Evolutionary conservation across 1,140 invertebrate genomes (phyloP).

Genomic region (Lasioglossum baleicum): DNA sequence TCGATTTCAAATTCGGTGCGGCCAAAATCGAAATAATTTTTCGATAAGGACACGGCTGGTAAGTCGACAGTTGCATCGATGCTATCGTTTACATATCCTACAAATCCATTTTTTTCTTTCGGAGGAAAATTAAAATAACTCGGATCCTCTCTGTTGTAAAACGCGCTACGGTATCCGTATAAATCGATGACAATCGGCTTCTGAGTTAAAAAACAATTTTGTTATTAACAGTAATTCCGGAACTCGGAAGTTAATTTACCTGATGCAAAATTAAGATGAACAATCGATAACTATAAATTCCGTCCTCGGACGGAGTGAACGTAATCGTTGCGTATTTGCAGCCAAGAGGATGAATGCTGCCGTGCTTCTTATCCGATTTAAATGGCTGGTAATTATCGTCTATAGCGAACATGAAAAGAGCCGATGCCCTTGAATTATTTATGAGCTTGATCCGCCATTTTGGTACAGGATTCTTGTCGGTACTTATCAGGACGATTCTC

Average conservation of each 20-base stretch:
- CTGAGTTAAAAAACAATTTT: constrained; percentile 44
- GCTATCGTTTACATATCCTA: constrained; percentile 64
- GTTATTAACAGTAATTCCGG: background rate
- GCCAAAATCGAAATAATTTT: constrained; percentile 66
- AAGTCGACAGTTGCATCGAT: constrained; percentile 29
- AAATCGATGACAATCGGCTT: constrained; percentile 68
- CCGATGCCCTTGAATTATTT: constrained; percentile 63
- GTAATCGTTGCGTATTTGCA: constrained; percentile 60
- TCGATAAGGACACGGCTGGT: constrained; percentile 61
- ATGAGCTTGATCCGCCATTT: constrained; percentile 62
- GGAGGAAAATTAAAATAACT: constrained; percentile 28
- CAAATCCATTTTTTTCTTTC: constrained; percentile 50
- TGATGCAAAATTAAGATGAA: constrained; percentile 65
- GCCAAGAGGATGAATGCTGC: constrained; percentile 54
- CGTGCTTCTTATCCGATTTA: constrained; percentile 57
- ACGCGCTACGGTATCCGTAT: constrained; percentile 57
- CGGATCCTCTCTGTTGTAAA: constrained; percentile 1
- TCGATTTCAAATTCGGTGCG: constrained; percentile 31
- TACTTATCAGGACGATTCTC: constrained; percentile 38
- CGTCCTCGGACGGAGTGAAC: constrained; percentile 54
- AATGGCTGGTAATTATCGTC: constrained; percentile 61
- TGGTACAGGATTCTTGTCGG: constrained; percentile 2
- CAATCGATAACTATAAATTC: constrained; percentile 59
- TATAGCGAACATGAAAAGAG: constrained; percentile 66
- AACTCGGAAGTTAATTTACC: constrained; percentile 47